Evolutionary conservation across 2,113 vertebrate species (phyloP), one percentile per base, ranked within the genome.

Genomic region (Dromiciops gliroides): DNA sequence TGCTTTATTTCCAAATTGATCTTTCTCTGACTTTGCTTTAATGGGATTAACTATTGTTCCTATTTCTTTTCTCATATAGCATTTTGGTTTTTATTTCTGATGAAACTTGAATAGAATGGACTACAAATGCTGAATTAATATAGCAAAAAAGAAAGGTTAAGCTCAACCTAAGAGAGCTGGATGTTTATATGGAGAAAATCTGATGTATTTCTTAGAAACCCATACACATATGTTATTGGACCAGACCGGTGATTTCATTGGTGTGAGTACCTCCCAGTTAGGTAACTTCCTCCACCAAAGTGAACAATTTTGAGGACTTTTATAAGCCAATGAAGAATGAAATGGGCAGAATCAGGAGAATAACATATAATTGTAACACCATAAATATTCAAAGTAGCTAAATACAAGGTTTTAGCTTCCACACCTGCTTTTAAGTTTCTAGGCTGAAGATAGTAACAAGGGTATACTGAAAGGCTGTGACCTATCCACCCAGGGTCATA

Each of bases 41-140:
- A 67, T 89, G 52, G 95, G 96, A 97, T 97, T 96, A 93, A 89
- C 90, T 94, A 94, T 97, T 97, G 52, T 97, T 96, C 93, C 92
- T 94, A 89, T 26, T 51, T 48, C n/a, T 95, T 96, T 95, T 90
- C 37, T 92, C 56, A 48, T 90, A 83, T 83, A 95, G 83, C 83
- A 94, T 93, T 96, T 95, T 88, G 50, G 28, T 91, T 96, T 93
- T n/a, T 91, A 19, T 83, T 95, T 90, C 37, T 92, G 31, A 96
- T 96, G 96, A 96, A 96, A 92, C 51, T 89, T 95, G 90, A 97
- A 51, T 83, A 94, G 89, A 96, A 95, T 83, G 67, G 92, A 88
- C 83, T 67, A 95, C 95, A 95, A 53, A 83, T 83, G 8, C 60
- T 1, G 53, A 93, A 95, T 95, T 96, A 83, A 83, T 44, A 96